Evolutionary conservation across 2,797 vertebrate genomes (phyloP), one percentile per base, ranked within the genome.

Genomic region (Spinibarbus caldwelli): DNA sequence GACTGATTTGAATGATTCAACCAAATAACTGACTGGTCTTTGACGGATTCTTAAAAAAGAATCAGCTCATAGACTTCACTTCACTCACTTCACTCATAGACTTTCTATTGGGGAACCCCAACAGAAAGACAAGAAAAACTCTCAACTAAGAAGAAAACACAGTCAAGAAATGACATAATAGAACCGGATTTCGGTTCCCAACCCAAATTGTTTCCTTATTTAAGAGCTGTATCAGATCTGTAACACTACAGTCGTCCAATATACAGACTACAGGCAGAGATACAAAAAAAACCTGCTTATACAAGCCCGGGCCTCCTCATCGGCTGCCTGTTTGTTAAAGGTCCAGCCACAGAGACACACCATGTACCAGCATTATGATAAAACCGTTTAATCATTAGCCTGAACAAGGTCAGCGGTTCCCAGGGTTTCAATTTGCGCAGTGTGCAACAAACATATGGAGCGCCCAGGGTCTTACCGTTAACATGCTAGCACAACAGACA

Each of bases 371-470:
- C 83, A 88, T 87, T 85, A 84, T 71, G 85, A 86, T 86, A 87
- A 89, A 80, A 82, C 54, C 6, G 78, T 84, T 89, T 89, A 92
- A 91, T 92, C 86, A 92, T 91, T 90, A 91, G 75, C 83, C 67
- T 23, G 49, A 84, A 82, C 41, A 79, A 88, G 85, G 86, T 88
- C 86, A 87, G 64, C n/a, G 17, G 80, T 87, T 85, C 86, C 87
- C 80, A 62, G 77, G 82, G 83, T 86, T 87, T 80, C 80, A 85
- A 76, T 83, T 59, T 75, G 41, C 87, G 67, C 66, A 68, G 75
- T 86, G 79, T 52, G 78, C 86, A 84, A 78, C 78, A 86, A 89
- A 78, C 85, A 84, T 83, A 86, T 82, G 82, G 79, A 68, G 31
- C 31, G 10, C 52, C 36, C 71, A 68, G 73, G 38, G 86, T 82